Percentiles rank a stretch among this genome's conserved stretches.
These are phyloP conservation scores for Orgyia antiqua DNA, from an alignment of 2,888 invertebrate species.

Conservation along the genomic window DNA sequence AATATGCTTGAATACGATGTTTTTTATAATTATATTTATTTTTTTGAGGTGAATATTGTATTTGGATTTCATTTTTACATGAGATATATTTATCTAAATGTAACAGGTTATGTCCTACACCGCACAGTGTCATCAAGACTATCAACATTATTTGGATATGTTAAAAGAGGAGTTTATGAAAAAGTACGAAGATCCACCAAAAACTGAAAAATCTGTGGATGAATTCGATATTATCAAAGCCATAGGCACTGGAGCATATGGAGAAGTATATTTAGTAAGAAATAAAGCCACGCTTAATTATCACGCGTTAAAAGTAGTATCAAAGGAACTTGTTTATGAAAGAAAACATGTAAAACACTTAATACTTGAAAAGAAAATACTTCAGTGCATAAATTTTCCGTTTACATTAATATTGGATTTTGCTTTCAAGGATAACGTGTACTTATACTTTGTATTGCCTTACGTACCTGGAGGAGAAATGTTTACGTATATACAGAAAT, in stretches of 20 bases:
- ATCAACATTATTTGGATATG: constrained; percentile 52
- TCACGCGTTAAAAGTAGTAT: constrained; percentile 93
- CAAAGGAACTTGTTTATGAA: constrained; percentile 91
- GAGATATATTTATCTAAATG: constrained; percentile 26
- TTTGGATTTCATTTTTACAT: constrained; percentile 35
- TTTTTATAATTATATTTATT: constrained; percentile 30
- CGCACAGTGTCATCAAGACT: constrained; percentile 48
- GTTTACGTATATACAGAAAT: constrained; percentile 85
- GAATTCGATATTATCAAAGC: constrained; percentile 87
- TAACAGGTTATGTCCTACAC: constrained; percentile 46
- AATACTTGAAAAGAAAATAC: constrained; percentile 90
- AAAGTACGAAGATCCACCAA: constrained; percentile 30
- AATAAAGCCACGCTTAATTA: constrained; percentile 81
- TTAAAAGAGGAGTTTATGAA: constrained; percentile 51
- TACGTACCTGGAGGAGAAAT: constrained; percentile 91
- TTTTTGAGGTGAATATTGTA: constrained; percentile 26
- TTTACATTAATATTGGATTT: constrained; percentile 89
- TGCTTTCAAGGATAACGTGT: constrained; percentile 90
- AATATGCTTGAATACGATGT: constrained; percentile 13
- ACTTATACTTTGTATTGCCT: constrained; percentile 90
- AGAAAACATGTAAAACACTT: constrained; percentile 93
- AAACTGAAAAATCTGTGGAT: constrained; percentile 35
- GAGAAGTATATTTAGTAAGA: constrained; percentile 87
- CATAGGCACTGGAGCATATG: constrained; percentile 93
- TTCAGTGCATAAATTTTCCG: constrained; percentile 89